These are phyloP conservation scores for Eptatretus atami DNA, from an alignment of 2,797 vertebrate genomes.

Conservation along the genomic window DNA sequence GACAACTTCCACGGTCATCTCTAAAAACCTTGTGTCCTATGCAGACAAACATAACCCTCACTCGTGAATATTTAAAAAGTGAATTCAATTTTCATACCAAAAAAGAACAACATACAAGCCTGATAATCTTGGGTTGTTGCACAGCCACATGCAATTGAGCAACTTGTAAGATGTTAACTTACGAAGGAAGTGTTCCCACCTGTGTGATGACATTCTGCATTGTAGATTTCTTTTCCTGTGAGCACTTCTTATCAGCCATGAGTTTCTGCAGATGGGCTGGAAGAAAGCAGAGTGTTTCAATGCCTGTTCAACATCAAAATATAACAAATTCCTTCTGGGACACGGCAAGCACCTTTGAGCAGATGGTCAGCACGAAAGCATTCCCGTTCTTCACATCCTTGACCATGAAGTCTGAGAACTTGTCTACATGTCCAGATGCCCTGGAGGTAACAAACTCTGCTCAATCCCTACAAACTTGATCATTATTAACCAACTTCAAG, in stretches of 20 bases:
- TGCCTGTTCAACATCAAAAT: background rate
- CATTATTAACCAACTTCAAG: no score
- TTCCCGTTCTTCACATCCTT: conserved; percentile 93
- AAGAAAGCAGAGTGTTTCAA: background rate
- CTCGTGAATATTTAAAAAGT: no score
- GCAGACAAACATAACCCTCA: no score
- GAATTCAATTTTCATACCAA: no score
- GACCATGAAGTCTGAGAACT: conserved; percentile 98
- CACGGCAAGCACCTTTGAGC: conserved; percentile 35
- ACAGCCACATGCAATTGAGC: no score
- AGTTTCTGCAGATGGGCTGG: conserved; percentile 75
- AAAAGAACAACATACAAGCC: no score
- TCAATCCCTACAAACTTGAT: no score
- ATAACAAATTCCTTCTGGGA: background rate
- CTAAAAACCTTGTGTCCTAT: no score
- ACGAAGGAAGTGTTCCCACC: conserved; percentile 15
- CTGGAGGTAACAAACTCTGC: conserved; percentile 14
- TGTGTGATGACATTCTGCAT: conserved; percentile 69
- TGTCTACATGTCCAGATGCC: conserved; percentile 88
- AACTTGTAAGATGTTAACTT: no score
- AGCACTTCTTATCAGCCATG: conserved; percentile 87
- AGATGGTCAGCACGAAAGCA: conserved; percentile 93
- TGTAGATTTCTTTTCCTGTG: conserved; percentile 49
- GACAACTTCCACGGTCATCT: no score
- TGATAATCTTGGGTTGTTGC: no score